phyloP scores from a whole-genome alignment of 2,797 vertebrate species.

The Cyprinodon diabolis region DNA sequence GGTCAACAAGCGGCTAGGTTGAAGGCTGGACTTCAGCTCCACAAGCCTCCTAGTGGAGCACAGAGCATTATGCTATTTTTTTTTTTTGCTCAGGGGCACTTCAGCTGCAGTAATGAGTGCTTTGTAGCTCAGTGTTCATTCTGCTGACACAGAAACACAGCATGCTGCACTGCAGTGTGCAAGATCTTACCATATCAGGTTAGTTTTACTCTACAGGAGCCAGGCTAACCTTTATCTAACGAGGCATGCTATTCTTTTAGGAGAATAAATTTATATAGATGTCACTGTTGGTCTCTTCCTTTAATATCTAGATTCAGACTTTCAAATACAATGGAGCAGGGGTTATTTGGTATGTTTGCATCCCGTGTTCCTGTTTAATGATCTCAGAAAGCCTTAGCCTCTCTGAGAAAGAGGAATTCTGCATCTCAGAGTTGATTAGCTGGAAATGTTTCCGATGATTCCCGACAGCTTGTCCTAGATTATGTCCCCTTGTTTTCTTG shows the following conservation, averaged over 20 bases:
- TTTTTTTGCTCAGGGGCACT: conserved; percentile 50
- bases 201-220: conserved; percentile 21
- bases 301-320: conserved; percentile 12
- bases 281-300: conserved; percentile 13
- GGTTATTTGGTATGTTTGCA: conserved; percentile 12
- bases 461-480: conserved; percentile 80
- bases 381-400: conserved; percentile 48
- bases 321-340: conserved; percentile 6
- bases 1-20: not conserved
- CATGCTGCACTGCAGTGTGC: conserved; percentile 46
- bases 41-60: conserved; percentile 5
- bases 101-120: conserved; percentile 42
- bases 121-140: conserved; percentile 20
- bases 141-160: conserved; percentile 34
- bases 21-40: conserved; percentile 10
- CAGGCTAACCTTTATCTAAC: conserved; percentile 3
- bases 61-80: conserved; percentile 24
- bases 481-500: conserved; percentile 76
- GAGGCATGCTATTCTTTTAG: conserved; percentile 9
- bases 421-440: conserved; percentile 72
- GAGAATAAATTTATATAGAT: conserved; percentile 15
- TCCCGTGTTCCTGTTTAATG: conserved; percentile 12
- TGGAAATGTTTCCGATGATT: conserved; percentile 73
- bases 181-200: conserved; percentile 19
- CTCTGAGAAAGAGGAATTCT: conserved; percentile 62